Evolutionary conservation across 2,888 invertebrate species (phyloP).

Genomic region (Drosophila borborema): DNA sequence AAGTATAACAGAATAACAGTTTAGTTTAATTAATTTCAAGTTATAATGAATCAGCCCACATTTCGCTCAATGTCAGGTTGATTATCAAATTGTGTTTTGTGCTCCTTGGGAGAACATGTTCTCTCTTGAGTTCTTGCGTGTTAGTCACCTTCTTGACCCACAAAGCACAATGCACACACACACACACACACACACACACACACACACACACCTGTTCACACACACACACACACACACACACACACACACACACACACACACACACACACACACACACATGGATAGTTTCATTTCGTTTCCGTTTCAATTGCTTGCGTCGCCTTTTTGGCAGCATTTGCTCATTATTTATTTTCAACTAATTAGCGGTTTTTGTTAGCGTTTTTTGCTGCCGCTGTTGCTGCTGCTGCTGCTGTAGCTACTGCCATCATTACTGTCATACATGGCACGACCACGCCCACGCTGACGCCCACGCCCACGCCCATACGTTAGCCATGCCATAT

Average conservation of each 20-base stretch:
- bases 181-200: background rate
- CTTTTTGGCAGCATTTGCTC: constrained; percentile 62
- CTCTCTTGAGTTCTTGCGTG: background rate
- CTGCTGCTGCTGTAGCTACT: constrained; percentile 18
- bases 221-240: background rate
- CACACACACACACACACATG: background rate
- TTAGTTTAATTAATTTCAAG: background rate
- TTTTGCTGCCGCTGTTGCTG: constrained; percentile 9
- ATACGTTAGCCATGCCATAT: constrained; percentile 8
- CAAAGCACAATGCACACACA: constrained; percentile 9
- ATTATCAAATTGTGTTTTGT: constrained; percentile 2
- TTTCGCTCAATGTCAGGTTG: background rate
- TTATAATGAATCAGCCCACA: background rate
- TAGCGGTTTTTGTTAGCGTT: constrained; percentile 67
- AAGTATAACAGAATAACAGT: constrained; percentile 1
- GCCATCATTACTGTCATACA: constrained; percentile 58
- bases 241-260: background rate
- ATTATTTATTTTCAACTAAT: constrained; percentile 78
- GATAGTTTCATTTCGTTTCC: constrained; percentile 4
- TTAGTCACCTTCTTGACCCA: constrained; percentile 41
- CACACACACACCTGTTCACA: background rate
- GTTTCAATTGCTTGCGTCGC: constrained; percentile 52
- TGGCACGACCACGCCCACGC: background rate
- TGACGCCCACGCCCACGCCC: background rate
- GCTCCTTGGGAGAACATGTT: background rate